Percentiles rank a stretch among this genome's conserved stretches.
Conservation (phyloP, 2,888 invertebrate genomes). For the Hydroisotoma schaefferi region DNA sequence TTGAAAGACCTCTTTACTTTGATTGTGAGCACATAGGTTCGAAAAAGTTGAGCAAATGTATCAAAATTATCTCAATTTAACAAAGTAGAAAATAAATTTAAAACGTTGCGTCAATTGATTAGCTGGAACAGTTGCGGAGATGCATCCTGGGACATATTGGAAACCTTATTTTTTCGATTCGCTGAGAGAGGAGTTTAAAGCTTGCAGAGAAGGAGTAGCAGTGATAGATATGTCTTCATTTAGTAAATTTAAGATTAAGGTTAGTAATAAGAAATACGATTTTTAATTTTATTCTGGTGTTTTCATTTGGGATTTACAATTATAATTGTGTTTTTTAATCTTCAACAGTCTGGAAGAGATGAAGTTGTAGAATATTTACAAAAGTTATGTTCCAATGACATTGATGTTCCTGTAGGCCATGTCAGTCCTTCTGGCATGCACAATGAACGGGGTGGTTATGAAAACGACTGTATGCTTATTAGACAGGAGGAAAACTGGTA, state of each 20-base stretch:
- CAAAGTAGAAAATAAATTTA: not conserved
- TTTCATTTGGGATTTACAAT: not conserved
- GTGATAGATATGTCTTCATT: constrained; percentile 76
- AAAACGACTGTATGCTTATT: constrained; percentile 70
- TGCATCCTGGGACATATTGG: constrained; percentile 63
- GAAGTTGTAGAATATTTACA: constrained; percentile 65
- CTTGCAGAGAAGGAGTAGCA: constrained; percentile 71
- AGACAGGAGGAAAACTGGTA: constrained; percentile 60
- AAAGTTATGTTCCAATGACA: constrained; percentile 64
- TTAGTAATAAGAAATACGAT: constrained; percentile 50
- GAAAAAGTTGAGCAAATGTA: no score
- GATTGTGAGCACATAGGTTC: constrained; percentile 59
- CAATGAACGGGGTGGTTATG: constrained; percentile 66
- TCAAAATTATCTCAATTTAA: no score
- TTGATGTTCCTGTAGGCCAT: constrained; percentile 62
- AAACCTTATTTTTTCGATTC: constrained; percentile 67
- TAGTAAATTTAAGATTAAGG: constrained; percentile 70
- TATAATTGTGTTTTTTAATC: constrained; percentile 50
- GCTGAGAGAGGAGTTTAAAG: constrained; percentile 67
- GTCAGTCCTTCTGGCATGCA: constrained; percentile 70
- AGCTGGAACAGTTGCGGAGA: constrained; percentile 55
- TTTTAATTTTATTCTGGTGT: not conserved
- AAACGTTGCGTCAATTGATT: constrained; percentile 22
- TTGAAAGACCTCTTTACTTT: constrained; percentile 68
- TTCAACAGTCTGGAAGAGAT: constrained; percentile 59